Conservation (phyloP, 2,113 vertebrate genomes). For the Syngnathus scovelli region DNA sequence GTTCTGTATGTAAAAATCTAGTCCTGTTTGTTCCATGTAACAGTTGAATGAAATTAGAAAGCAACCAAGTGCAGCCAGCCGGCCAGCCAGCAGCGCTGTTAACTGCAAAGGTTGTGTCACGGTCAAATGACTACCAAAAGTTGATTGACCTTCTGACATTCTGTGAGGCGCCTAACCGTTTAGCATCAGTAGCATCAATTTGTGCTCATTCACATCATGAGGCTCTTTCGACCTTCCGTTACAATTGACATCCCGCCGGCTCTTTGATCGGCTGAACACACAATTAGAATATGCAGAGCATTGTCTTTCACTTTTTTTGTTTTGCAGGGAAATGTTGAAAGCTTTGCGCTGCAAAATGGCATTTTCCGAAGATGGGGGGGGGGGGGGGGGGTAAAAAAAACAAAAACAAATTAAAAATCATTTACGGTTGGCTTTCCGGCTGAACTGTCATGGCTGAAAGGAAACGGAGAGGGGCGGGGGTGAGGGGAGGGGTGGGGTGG, state of each 20-base stretch:
- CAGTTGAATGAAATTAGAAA: slow-evolving; percentile 16
- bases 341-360: slow-evolving; percentile 34
- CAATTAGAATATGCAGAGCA: slow-evolving; percentile 63
- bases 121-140: slow-evolving; percentile 60
- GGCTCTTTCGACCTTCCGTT: slow-evolving; percentile 35
- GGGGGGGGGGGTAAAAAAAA: slow-evolving; percentile 49
- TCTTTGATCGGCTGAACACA: slow-evolving; percentile 67
- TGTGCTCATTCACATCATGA: slow-evolving; percentile 53
- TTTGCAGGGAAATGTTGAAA: background rate
- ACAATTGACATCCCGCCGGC: slow-evolving; percentile 24
- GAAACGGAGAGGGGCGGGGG: slow-evolving; percentile 58
- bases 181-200: slow-evolving; percentile 61
- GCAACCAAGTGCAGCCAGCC: background rate
- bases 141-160: slow-evolving; percentile 60
- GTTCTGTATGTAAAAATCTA: background rate
- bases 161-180: slow-evolving; percentile 49
- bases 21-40: background rate
- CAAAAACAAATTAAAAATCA: slow-evolving; percentile 53
- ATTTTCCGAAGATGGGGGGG: slow-evolving; percentile 53
- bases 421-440: slow-evolving; percentile 72
- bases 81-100: slow-evolving; percentile 11
- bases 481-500: slow-evolving; percentile 42
- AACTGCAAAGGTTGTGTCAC: slow-evolving; percentile 46
- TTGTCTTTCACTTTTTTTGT: slow-evolving; percentile 22
- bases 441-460: slow-evolving; percentile 70